A percentile compares a stretch with the other conserved stretches of the same genome.
Conservation (phyloP, 2,888 invertebrate species). For the Apoda limacodes region DNA sequence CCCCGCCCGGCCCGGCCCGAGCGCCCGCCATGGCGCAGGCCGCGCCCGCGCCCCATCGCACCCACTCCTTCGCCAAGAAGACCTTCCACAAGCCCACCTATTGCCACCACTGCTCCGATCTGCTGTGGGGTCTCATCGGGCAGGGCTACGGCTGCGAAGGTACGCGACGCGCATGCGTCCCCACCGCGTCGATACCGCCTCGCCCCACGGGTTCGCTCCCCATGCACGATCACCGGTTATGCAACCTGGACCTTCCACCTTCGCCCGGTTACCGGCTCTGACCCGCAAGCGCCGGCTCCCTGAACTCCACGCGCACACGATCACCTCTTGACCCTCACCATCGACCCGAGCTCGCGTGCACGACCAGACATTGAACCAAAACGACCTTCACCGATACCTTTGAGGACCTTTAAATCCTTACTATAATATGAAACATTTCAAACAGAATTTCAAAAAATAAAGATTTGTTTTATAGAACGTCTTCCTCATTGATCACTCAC, state of each 20-base stretch:
- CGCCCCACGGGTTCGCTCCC: constrained; percentile 32
- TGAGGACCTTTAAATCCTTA: too few relatives aligned
- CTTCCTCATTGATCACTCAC: too few relatives aligned
- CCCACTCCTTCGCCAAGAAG: constrained; percentile 99
- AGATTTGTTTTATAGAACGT: too few relatives aligned
- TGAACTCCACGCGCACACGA: constrained; percentile 1
- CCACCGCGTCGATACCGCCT: constrained; percentile 54
- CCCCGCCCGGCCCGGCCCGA: constrained; percentile 64
- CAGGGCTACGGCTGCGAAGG: constrained; percentile 99
- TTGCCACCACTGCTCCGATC: constrained; percentile 99
- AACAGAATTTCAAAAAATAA: too few relatives aligned
- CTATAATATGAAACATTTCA: too few relatives aligned
- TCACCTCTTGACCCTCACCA: constrained; percentile 20
- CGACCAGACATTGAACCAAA: background rate
- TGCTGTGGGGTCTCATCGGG: constrained; percentile 99
- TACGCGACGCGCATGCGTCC: constrained; percentile 71
- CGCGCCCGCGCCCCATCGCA: constrained; percentile 73
- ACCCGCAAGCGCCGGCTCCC: constrained; percentile 3
- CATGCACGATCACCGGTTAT: constrained; percentile 54
- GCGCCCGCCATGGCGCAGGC: constrained; percentile 70
- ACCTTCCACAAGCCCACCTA: constrained; percentile 99
- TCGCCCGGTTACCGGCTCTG: constrained; percentile 5
- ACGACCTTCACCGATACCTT: too few relatives aligned
- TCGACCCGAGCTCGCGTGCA: too few relatives aligned
- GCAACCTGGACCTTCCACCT: constrained; percentile 42